Evolutionary conservation across 2,888 invertebrate genomes (phyloP), one percentile per base, ranked within the genome.

Genomic region (Hirtodrosophila duncani): DNA sequence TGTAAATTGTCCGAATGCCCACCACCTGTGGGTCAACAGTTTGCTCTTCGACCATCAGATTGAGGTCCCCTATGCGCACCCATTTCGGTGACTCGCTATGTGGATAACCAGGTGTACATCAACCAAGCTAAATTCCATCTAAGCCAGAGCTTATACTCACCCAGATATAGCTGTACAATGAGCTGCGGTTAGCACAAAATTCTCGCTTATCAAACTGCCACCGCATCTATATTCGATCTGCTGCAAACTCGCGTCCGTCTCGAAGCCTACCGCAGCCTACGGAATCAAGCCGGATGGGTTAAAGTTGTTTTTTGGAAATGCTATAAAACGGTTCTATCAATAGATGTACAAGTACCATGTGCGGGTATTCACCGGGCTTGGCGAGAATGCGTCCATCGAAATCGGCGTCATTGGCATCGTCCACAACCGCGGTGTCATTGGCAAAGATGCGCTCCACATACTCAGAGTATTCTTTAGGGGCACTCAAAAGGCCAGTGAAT

Each of bases 361-460:
- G 86, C 0, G 86, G 87, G 62, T 83, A 86, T 75, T 86, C 75
- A 16, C 85, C 85, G 4, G 86, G 84, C 13, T 65, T 52, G 4
- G 84, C 84, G 27, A 82, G 51, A 17, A 68, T 46, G 1, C 87
- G 83, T 2, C 87, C 86, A 63, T 82, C 81, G 38, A 87, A 84
- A 8, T 84, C 75, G 2, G 67, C 66, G 20, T 79, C 83, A 21
- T 80, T 71, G 2, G 81, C 81, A 48, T 83, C 83, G 10, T 58
- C 67, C 8, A 30, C 64, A 3, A 72, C 67, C 0, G 65, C 84
- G 4, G 65, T 53, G 39, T 84, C 84, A 29, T 80, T 72, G 6
- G 77, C 70, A 51, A 84, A 85, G 44, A 85, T 84, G 17, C 74
- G 80, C 11, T 69, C 46, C 18, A 85, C 64, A 34, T 84, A 85